phyloP scores from a whole-genome alignment of 2,797 vertebrate species.

The Lates japonicus region DNA sequence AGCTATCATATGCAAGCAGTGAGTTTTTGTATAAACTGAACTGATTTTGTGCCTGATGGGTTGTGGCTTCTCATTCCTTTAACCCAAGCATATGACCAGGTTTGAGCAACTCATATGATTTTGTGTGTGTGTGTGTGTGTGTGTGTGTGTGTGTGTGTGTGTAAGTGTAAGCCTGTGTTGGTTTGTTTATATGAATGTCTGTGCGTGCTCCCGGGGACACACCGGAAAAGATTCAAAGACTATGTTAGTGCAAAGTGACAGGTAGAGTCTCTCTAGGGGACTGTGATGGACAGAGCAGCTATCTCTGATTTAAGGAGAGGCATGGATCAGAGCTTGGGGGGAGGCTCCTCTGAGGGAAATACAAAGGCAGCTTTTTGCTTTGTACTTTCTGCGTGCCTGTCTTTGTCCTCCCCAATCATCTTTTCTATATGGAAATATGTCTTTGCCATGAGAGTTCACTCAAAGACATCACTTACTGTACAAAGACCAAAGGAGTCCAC shows the following conservation, averaged over 20 bases:
- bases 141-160: slow-evolving; percentile 6
- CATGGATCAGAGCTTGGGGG: slow-evolving; percentile 68
- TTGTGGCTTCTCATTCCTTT: slow-evolving; percentile 35
- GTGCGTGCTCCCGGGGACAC: slow-evolving; percentile 49
- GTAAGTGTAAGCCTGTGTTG: slow-evolving; percentile 30
- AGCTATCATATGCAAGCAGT: slow-evolving; percentile 17
- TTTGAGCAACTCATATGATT: slow-evolving; percentile 19
- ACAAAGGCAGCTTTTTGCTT: slow-evolving; percentile 80
- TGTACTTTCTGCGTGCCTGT: slow-evolving; percentile 73
- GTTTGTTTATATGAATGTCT: slow-evolving; percentile 72
- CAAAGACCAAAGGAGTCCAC: slow-evolving; percentile 65
- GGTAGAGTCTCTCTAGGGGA: slow-evolving; percentile 76
- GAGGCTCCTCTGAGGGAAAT: slow-evolving; percentile 74
- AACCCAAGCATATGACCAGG: slow-evolving; percentile 21
- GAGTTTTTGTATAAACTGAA: slow-evolving; percentile 43
- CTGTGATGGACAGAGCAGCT: slow-evolving; percentile 79
- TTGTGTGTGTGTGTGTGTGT: not conserved
- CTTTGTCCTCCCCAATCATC: slow-evolving; percentile 78
- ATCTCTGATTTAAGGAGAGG: slow-evolving; percentile 75
- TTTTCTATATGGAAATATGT: slow-evolving; percentile 75
- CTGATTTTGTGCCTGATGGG: slow-evolving; percentile 32
- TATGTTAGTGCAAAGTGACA: slow-evolving; percentile 76
- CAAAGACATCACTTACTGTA: slow-evolving; percentile 69
- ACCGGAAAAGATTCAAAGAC: slow-evolving; percentile 64
- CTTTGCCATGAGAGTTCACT: slow-evolving; percentile 69